A percentile compares a stretch with the other conserved stretches of the same genome.
Evolutionary conservation across 2,888 invertebrate species (phyloP).

Genomic region (Drosophila siamana): DNA sequence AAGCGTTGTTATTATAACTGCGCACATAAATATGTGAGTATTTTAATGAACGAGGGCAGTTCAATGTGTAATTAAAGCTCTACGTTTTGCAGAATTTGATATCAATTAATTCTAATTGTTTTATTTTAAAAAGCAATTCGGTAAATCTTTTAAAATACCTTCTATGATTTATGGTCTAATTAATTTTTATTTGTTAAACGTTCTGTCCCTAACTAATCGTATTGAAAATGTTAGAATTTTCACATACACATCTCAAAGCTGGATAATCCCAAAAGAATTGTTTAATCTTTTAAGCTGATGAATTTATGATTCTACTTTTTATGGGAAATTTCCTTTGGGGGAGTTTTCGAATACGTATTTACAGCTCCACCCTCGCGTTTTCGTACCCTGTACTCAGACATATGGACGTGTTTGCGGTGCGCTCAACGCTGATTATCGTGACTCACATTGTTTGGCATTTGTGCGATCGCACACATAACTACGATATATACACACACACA

Average conservation of each 20-base stretch:
- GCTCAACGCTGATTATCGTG: conserved; percentile 74
- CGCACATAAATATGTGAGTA: conserved; percentile 56
- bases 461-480: conserved; percentile 62
- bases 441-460: conserved; percentile 80
- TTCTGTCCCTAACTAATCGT: too few relatives aligned
- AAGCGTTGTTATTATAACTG: conserved; percentile 63
- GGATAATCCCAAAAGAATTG: not conserved
- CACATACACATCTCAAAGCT: not conserved
- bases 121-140: not conserved
- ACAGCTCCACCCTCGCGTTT: conserved; percentile 29
- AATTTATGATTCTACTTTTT: not conserved
- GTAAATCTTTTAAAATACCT: too few relatives aligned
- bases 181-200: too few relatives aligned
- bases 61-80: conserved; percentile 2
- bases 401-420: conserved; percentile 72
- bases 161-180: too few relatives aligned
- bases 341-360: not conserved
- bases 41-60: conserved; percentile 46
- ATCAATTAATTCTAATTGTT: not conserved
- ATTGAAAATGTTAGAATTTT: not conserved
- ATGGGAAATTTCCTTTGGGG: not conserved
- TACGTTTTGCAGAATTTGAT: not conserved
- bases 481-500: conserved; percentile 32
- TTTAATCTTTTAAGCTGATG: not conserved
- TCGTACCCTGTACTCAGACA: conserved; percentile 29